Percentiles rank a stretch among this genome's conserved stretches.
phyloP scores from a whole-genome alignment of 2,888 invertebrate species.

The Lymantria dispar region DNA sequence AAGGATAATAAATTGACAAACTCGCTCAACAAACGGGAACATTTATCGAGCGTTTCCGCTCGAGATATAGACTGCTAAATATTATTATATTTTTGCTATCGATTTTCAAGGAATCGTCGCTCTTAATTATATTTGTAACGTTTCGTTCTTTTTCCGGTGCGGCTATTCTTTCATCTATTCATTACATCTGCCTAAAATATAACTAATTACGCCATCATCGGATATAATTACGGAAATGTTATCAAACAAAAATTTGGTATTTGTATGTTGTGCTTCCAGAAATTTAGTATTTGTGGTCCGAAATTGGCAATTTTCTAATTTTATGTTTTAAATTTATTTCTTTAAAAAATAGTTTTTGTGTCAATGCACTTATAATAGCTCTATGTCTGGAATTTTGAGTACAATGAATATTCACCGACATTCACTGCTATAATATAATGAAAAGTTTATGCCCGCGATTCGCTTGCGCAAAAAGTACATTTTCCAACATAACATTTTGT shows the following conservation, averaged over 20 bases:
- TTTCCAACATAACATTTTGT: too few species aligned
- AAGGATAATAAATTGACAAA: slow-evolving; percentile 59
- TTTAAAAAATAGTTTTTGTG: too few species aligned
- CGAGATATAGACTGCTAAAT: slow-evolving; percentile 40
- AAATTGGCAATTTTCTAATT: too few species aligned
- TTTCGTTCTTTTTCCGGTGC: slow-evolving; percentile 47
- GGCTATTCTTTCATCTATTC: slow-evolving; percentile 42
- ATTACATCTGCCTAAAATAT: slow-evolving; percentile 32
- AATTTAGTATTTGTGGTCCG: too few species aligned
- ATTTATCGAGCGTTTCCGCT: slow-evolving; percentile 71
- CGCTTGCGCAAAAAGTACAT: too few species aligned
- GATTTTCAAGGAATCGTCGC: slow-evolving; percentile 54
- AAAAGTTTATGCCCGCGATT: too few species aligned
- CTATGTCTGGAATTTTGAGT: too few species aligned
- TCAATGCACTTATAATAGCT: too few species aligned
- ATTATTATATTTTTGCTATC: slow-evolving; percentile 44
- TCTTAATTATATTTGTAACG: slow-evolving; percentile 49
- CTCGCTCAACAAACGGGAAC: slow-evolving; percentile 46
- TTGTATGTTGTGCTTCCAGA: too few species aligned
- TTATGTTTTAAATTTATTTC: too few species aligned
- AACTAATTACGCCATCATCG: slow-evolving; percentile 17
- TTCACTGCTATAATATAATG: too few species aligned
- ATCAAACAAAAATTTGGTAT: slow-evolving; percentile 9
- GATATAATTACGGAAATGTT: slow-evolving; percentile 28
- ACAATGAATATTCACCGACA: too few species aligned